phyloP scores from a whole-genome alignment of 2,113 vertebrate species.

The Vulpes lagopus region DNA sequence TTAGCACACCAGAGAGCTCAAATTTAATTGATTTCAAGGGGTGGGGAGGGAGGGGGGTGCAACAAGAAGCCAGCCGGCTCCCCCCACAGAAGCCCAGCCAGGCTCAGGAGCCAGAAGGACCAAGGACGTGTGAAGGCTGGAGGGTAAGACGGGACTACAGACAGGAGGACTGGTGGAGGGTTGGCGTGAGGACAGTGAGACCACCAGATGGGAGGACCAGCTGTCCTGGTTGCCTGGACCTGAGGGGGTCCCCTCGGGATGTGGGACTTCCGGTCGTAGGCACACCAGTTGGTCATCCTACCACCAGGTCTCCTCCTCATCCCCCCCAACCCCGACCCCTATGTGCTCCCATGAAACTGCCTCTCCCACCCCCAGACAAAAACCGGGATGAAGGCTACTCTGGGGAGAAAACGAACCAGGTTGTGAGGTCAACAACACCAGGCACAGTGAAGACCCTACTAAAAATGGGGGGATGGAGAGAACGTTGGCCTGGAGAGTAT shows the following conservation, averaged over 20 bases:
- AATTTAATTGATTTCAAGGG: background rate
- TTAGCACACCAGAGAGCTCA: background rate
- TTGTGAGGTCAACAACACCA: rapidly evolving
- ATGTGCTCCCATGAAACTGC: background rate
- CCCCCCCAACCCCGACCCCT: rapidly evolving
- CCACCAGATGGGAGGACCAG: background rate
- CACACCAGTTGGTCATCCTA: background rate
- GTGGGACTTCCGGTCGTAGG: background rate
- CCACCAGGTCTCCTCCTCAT: background rate
- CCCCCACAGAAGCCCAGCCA: background rate
- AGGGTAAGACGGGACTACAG: background rate
- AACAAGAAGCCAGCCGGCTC: background rate
- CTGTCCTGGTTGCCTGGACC: background rate
- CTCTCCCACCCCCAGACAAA: background rate
- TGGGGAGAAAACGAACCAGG: background rate
- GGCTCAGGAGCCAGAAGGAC: background rate
- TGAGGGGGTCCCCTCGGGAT: background rate
- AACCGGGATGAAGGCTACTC: no score
- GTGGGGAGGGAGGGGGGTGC: background rate
- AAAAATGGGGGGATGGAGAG: rapidly evolving
- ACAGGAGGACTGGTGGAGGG: background rate
- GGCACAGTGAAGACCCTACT: background rate
- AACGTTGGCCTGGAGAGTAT: background rate
- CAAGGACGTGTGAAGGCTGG: background rate
- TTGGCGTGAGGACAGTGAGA: background rate